Evolutionary conservation across 2,797 vertebrate genomes (phyloP).

Genomic region (Tapera naevia): DNA sequence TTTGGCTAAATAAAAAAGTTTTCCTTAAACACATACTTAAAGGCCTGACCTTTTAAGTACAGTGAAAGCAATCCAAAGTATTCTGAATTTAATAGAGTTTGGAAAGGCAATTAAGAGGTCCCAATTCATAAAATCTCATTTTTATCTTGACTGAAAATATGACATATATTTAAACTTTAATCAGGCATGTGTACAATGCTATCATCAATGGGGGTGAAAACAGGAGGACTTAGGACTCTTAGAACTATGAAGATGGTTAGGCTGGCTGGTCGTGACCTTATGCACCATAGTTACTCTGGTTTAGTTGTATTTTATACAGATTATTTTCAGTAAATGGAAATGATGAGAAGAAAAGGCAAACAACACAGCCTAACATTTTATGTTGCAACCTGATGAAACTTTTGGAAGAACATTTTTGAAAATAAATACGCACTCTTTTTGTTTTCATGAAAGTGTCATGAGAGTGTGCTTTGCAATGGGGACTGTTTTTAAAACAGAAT

Average conservation of each 20-base stretch:
- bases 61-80: not conserved
- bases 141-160: not conserved
- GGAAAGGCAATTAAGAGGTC: not conserved
- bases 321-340: slow-evolving; percentile 1
- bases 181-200: not conserved
- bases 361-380: not conserved
- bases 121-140: not conserved
- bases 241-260: not conserved
- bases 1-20: not conserved
- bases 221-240: not conserved
- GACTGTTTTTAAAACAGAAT: not conserved
- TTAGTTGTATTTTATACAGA: not conserved
- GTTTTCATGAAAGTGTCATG: not conserved
- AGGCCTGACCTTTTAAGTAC: not conserved
- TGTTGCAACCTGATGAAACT: not conserved
- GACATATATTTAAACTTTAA: not conserved
- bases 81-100: not conserved
- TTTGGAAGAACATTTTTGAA: not conserved
- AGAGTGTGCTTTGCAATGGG: not conserved
- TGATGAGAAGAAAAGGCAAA: not conserved
- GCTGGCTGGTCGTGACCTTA: not conserved
- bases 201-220: not conserved
- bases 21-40: not conserved
- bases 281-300: not conserved
- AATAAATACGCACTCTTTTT: not conserved